A percentile compares a stretch with the other conserved stretches of the same genome.
Evolutionary conservation across 1,140 invertebrate species (phyloP).

Genomic region (Elysia chlorotica): DNA sequence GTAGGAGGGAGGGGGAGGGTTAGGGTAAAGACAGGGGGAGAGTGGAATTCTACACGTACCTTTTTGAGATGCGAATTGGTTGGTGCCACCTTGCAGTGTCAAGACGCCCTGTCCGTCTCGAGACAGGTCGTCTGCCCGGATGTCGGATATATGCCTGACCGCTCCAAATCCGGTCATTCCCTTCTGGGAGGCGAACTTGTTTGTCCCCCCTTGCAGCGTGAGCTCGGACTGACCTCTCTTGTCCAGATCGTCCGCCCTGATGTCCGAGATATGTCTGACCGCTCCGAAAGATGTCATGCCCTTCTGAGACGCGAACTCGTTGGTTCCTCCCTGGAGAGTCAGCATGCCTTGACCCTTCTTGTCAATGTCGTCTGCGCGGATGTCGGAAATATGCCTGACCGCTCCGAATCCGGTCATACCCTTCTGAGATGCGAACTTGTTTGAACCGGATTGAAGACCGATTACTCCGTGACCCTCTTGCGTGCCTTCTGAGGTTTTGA

Average conservation of each 20-base stretch:
- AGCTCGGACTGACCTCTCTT: conserved; percentile 76
- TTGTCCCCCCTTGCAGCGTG: conserved; percentile 87
- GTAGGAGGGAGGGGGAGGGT: too few relatives aligned
- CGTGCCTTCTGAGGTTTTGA: too few relatives aligned
- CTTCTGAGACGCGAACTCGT: conserved; percentile 71
- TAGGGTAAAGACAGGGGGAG: too few relatives aligned
- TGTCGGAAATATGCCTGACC: conserved; percentile 51
- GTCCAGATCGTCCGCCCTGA: conserved; percentile 39
- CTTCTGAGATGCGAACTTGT: too few relatives aligned
- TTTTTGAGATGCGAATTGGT: conserved; percentile 71
- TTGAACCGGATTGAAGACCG: too few relatives aligned
- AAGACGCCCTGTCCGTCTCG: conserved; percentile 76
- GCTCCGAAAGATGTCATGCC: conserved; percentile 66
- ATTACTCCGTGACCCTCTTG: too few relatives aligned
- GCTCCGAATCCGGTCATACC: conserved; percentile 43
- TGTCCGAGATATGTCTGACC: conserved; percentile 50
- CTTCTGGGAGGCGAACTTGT: conserved; percentile 71
- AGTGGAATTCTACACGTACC: conserved; percentile 69
- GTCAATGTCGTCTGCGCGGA: conserved; percentile 39
- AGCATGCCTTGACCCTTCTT: conserved; percentile 76
- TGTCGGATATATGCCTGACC: conserved; percentile 51
- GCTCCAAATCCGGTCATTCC: conserved; percentile 67
- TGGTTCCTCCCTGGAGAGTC: conserved; percentile 87
- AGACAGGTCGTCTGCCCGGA: conserved; percentile 39
- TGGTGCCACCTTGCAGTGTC: conserved; percentile 87